Evolutionary conservation across 2,888 invertebrate species (phyloP).

Genomic region (Yponomeuta plumbellus): DNA sequence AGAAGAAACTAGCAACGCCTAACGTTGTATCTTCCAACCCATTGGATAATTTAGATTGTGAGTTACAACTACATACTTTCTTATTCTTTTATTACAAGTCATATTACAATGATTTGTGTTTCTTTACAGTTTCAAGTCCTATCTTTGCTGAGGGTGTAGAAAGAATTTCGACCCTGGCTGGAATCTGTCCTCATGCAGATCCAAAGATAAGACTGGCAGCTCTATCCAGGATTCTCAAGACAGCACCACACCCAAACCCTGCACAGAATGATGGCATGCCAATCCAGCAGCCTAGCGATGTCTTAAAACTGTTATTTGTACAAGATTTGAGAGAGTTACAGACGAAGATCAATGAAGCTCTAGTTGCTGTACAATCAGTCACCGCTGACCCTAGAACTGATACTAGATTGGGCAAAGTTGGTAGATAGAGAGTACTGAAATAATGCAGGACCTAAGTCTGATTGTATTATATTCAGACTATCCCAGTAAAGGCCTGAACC

Average conservation of each 20-base stretch:
- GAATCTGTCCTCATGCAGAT: constrained; percentile 64
- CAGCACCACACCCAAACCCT: constrained; percentile 86
- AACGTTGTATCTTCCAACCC: constrained; percentile 88
- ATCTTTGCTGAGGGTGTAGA: constrained; percentile 91
- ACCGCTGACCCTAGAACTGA: constrained; percentile 99
- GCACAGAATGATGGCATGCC: constrained; percentile 46
- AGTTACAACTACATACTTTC: constrained; percentile 49
- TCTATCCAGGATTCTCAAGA: constrained; percentile 86
- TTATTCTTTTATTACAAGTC: neutral
- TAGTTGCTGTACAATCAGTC: constrained; percentile 93
- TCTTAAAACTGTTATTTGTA: constrained; percentile 86
- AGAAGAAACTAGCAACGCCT: constrained; percentile 79
- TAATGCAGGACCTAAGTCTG: neutral
- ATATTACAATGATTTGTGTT: constrained; percentile 14
- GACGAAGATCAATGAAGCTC: constrained; percentile 94
- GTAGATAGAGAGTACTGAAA: constrained; percentile 55
- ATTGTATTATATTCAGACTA: neutral
- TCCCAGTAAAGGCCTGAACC: too few relatives aligned
- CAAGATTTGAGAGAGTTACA: constrained; percentile 91
- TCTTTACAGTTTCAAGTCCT: constrained; percentile 83
- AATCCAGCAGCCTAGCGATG: constrained; percentile 75
- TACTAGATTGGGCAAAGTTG: constrained; percentile 94
- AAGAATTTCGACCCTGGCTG: constrained; percentile 81
- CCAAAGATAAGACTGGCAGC: constrained; percentile 67
- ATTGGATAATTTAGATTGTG: constrained; percentile 90